phyloP scores from a whole-genome alignment of 2,888 invertebrate species.

The Drosophila prostipennis region DNA sequence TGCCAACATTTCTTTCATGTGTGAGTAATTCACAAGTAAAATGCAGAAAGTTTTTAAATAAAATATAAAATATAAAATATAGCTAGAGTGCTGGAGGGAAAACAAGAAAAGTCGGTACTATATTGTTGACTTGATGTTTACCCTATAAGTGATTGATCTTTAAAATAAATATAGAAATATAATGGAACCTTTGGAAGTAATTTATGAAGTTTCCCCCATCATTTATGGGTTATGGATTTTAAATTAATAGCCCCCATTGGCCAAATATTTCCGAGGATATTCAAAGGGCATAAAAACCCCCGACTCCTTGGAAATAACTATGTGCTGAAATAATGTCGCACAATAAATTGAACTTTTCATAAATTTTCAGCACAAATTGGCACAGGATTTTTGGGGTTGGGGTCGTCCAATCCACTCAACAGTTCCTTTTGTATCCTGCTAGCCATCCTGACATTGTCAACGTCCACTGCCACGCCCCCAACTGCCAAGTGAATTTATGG shows the following conservation, averaged over 20 bases:
- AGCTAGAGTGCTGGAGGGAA: constrained; percentile 21
- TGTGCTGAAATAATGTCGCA: constrained; percentile 68
- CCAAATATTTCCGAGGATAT: constrained; percentile 15
- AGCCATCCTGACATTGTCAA: constrained; percentile 68
- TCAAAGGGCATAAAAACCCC: constrained; percentile 1
- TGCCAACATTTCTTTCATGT: constrained; percentile 74
- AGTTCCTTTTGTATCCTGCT: background rate
- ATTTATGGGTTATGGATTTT: constrained; percentile 24
- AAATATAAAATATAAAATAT: constrained; percentile 76
- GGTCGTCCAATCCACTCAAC: background rate
- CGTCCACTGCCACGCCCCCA: constrained; percentile 56
- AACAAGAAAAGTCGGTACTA: background rate
- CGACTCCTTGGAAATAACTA: constrained; percentile 46
- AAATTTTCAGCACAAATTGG: constrained; percentile 75
- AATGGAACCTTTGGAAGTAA: background rate
- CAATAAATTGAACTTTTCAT: constrained; percentile 80
- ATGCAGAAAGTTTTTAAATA: constrained; percentile 76
- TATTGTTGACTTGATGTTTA: constrained; percentile 22
- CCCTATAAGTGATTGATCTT: constrained; percentile 29
- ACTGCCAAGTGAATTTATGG: constrained; percentile 70
- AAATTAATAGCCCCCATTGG: constrained; percentile 25
- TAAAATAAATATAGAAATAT: background rate
- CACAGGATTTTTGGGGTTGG: constrained; percentile 9
- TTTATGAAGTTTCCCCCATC: background rate
- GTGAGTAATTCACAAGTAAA: constrained; percentile 78